Percentiles rank a stretch among this genome's conserved stretches.
phyloP scores from a whole-genome alignment of 2,888 invertebrate species.

The Cantharis rustica region DNA sequence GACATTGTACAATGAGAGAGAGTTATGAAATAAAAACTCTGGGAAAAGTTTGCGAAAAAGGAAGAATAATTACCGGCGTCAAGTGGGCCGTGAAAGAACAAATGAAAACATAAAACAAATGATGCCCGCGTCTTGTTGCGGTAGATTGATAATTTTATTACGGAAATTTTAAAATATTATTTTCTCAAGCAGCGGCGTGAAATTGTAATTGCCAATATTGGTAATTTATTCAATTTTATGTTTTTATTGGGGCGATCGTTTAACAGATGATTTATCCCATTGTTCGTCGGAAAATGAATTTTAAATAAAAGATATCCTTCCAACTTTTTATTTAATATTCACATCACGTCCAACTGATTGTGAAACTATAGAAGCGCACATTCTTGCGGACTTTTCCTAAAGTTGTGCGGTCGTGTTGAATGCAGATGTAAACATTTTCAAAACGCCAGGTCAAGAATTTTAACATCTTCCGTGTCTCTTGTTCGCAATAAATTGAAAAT shows the following conservation, averaged over 20 bases:
- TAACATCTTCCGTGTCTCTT: slow-evolving; percentile 16
- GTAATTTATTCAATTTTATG: slow-evolving; percentile 52
- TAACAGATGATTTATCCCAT: slow-evolving; percentile 50
- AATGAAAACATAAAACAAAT: slow-evolving; percentile 56
- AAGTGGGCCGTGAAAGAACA: slow-evolving; percentile 55
- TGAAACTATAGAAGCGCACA: slow-evolving; percentile 41
- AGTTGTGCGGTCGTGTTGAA: slow-evolving; percentile 39
- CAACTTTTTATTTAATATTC: slow-evolving; percentile 35
- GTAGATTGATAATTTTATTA: slow-evolving; percentile 39
- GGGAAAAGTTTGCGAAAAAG: slow-evolving; percentile 33
- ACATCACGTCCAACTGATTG: slow-evolving; percentile 40
- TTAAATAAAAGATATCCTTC: slow-evolving; percentile 38
- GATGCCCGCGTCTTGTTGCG: slow-evolving; percentile 46
- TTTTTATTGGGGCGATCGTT: slow-evolving; percentile 47
- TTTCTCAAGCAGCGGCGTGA: slow-evolving; percentile 47
- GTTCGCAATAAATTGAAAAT: neutral
- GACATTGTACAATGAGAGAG: slow-evolving; percentile 32
- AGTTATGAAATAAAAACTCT: slow-evolving; percentile 42
- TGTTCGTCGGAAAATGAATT: slow-evolving; percentile 40
- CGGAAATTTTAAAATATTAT: slow-evolving; percentile 47
- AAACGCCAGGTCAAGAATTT: slow-evolving; percentile 35
- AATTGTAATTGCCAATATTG: slow-evolving; percentile 51
- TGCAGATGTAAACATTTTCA: slow-evolving; percentile 41
- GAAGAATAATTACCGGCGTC: slow-evolving; percentile 55
- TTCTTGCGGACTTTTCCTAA: slow-evolving; percentile 42